These are phyloP conservation scores for Phalanger gymnotis DNA, from an alignment of 2,797 vertebrate genomes.

Conservation along the genomic window DNA sequence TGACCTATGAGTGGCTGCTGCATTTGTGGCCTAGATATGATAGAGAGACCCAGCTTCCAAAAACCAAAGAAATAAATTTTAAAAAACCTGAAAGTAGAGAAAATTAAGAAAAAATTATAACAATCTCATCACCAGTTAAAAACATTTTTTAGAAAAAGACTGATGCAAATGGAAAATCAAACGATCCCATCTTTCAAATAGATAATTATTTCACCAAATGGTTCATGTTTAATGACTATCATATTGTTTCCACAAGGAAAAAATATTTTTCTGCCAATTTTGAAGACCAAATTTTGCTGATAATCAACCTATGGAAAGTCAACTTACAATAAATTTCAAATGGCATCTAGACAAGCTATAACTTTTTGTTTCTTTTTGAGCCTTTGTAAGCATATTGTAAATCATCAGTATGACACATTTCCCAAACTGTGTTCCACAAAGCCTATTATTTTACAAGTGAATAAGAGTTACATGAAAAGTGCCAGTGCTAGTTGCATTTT, in stretches of 20 bases:
- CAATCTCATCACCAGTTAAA: background rate
- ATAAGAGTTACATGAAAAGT: too few species aligned
- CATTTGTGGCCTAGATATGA: background rate
- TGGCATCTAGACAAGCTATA: constrained; percentile 11
- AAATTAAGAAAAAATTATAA: background rate
- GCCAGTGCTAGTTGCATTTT: too few species aligned
- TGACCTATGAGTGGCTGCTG: background rate
- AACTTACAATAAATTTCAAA: constrained; percentile 29
- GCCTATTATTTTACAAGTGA: too few species aligned
- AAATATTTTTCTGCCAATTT: background rate
- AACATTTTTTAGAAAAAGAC: background rate
- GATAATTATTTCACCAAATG: background rate
- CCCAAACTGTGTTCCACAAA: too few species aligned
- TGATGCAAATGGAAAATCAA: background rate
- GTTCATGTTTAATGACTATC: background rate
- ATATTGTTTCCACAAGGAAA: too few species aligned
- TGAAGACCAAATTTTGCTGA: constrained; percentile 8
- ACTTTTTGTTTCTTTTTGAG: constrained; percentile 43
- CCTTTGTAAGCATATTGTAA: background rate
- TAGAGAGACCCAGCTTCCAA: background rate
- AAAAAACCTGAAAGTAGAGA: background rate
- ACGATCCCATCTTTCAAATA: background rate
- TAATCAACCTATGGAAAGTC: background rate
- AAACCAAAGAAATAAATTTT: background rate
- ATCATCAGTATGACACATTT: too few species aligned